Percentiles rank a stretch among this genome's conserved stretches.
Evolutionary conservation across 2,113 vertebrate genomes (phyloP).

Genomic region (Struthio camelus): DNA sequence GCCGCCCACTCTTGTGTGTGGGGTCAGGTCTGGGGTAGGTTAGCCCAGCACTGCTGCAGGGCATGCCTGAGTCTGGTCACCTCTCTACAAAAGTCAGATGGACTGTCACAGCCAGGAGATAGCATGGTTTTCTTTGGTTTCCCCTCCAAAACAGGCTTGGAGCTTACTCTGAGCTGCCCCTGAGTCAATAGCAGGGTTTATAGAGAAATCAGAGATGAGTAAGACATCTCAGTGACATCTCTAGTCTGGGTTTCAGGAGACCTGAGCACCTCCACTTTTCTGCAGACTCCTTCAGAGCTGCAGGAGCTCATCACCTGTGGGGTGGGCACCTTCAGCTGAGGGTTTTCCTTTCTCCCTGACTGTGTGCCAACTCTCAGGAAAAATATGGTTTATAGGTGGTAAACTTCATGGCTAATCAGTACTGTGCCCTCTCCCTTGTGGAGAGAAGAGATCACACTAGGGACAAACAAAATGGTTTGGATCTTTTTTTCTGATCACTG

Average conservation of each 20-base stretch:
- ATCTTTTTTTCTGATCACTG: not conserved
- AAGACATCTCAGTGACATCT: not conserved
- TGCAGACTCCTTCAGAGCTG: not conserved
- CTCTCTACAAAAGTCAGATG: not conserved
- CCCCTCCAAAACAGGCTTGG: not conserved
- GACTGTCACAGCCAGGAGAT: not conserved
- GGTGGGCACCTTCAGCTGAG: not conserved
- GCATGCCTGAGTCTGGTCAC: not conserved
- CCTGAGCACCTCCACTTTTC: not conserved
- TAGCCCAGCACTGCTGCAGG: accelerated
- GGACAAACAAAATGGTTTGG: accelerated
- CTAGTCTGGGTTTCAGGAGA: not conserved
- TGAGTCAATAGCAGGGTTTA: not conserved
- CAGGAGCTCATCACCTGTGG: not conserved
- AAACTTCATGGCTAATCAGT: not conserved
- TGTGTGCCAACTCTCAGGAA: not conserved
- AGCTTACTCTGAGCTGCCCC: not conserved
- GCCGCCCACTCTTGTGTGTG: not conserved
- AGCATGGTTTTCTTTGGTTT: not conserved
- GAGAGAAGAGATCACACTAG: not conserved
- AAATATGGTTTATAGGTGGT: not conserved
- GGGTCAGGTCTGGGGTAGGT: too few relatives aligned
- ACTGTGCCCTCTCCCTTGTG: not conserved
- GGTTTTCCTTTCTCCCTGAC: not conserved
- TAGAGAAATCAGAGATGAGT: not conserved